A percentile compares a stretch with the other conserved stretches of the same genome.
These are phyloP conservation scores for Tetrapedia diversipes DNA, from an alignment of 2,888 invertebrate species.

Conservation along the genomic window DNA sequence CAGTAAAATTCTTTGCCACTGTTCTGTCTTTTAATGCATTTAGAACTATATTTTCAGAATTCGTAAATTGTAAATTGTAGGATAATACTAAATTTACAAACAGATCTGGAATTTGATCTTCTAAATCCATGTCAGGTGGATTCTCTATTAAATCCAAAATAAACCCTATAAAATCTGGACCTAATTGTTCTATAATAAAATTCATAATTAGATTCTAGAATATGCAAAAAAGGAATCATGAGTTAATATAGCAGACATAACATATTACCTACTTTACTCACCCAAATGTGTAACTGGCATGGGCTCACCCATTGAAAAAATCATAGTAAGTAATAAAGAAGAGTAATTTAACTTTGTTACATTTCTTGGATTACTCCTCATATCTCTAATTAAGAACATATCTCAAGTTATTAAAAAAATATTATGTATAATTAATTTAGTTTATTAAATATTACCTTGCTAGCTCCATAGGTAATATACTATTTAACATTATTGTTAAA, in stretches of 20 bases:
- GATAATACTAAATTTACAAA: conserved; percentile 93
- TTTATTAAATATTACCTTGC: conserved; percentile 86
- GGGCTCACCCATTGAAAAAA: conserved; percentile 94
- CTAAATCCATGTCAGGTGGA: conserved; percentile 91
- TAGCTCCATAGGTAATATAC: conserved; percentile 95
- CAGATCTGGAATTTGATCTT: conserved; percentile 93
- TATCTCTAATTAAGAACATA: conserved; percentile 84
- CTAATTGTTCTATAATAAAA: conserved; percentile 90
- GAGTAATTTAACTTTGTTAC: conserved; percentile 92
- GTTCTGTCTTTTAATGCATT: conserved; percentile 88
- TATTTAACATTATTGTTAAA: conserved; percentile 92
- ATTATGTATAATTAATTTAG: neutral
- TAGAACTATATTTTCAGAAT: conserved; percentile 88
- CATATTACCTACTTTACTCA: conserved; percentile 81
- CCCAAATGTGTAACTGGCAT: conserved; percentile 95
- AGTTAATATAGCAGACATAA: conserved; percentile 1
- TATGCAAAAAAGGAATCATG: neutral
- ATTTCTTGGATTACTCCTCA: conserved; percentile 91
- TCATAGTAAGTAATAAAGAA: conserved; percentile 92
- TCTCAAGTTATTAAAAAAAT: conserved; percentile 16
- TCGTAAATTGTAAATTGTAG: conserved; percentile 93
- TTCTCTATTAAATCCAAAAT: conserved; percentile 92
- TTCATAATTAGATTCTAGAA: conserved; percentile 6
- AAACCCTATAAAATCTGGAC: conserved; percentile 91
- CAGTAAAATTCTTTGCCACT: conserved; percentile 94